Conservation (phyloP, 2,113 vertebrate genomes). For the Plestiodon gilberti region DNA sequence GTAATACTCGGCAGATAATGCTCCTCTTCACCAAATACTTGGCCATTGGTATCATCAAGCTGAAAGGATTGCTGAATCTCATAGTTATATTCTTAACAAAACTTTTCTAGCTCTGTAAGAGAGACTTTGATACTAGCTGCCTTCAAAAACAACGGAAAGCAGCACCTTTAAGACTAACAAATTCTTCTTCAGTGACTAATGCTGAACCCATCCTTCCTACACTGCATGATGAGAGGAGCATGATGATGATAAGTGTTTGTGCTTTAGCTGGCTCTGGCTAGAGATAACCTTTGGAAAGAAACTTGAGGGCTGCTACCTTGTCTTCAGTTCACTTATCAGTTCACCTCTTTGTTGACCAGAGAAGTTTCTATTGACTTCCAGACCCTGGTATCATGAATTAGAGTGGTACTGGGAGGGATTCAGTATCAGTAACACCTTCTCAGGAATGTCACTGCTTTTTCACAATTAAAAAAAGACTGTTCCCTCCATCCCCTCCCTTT, state of each 20-base stretch:
- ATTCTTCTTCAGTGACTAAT: neutral
- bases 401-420: no score
- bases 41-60: no score
- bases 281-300: neutral
- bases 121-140: neutral
- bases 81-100: no score
- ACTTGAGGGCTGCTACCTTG: neutral
- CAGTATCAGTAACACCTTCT: neutral
- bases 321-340: neutral
- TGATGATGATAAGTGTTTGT: neutral
- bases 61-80: no score
- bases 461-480: neutral
- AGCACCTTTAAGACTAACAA: no score
- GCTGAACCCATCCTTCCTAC: neutral
- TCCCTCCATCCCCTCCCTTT: neutral
- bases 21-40: no score
- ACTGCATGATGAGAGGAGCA: neutral
- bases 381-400: neutral
- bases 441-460: neutral
- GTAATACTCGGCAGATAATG: no score
- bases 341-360: neutral
- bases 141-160: neutral
- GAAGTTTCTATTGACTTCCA: no score
- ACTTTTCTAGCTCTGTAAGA: neutral
- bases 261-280: neutral